phyloP scores from a whole-genome alignment of 2,113 vertebrate genomes.

The Sphyrna mokarran region DNA sequence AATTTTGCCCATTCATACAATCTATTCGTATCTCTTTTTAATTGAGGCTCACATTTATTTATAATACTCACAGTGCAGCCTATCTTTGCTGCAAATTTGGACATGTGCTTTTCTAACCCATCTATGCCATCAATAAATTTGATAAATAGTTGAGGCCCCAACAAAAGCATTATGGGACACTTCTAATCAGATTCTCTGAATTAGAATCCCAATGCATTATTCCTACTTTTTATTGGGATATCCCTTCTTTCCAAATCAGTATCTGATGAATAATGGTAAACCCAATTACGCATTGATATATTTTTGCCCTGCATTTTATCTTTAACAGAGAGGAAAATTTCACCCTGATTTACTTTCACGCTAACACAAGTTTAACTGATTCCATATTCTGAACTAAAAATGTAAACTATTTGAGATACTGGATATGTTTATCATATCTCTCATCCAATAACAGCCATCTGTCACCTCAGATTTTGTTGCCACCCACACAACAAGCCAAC shows the following conservation, averaged over 20 bases:
- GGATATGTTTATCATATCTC: slow-evolving; percentile 8
- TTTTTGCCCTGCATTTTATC: not conserved
- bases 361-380: slow-evolving; percentile 1
- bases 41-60: no score
- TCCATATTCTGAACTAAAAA: not conserved
- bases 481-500: slow-evolving; percentile 33
- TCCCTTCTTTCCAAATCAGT: not conserved
- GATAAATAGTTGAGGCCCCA: not conserved
- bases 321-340: not conserved
- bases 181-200: not conserved
- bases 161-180: no score
- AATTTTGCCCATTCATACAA: no score
- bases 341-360: not conserved
- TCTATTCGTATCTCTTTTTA: no score
- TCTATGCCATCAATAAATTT: not conserved
- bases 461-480: slow-evolving; percentile 32
- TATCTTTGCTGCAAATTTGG: no score
- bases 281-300: not conserved
- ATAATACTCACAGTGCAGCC: no score
- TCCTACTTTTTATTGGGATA: not conserved
- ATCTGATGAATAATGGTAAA: not conserved
- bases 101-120: no score
- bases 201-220: not conserved
- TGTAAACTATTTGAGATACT: slow-evolving; percentile 6
- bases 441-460: slow-evolving; percentile 21